Evolutionary conservation across 2,797 vertebrate species (phyloP), one percentile per base, ranked within the genome.

Genomic region (Myiotriccus ornatus): DNA sequence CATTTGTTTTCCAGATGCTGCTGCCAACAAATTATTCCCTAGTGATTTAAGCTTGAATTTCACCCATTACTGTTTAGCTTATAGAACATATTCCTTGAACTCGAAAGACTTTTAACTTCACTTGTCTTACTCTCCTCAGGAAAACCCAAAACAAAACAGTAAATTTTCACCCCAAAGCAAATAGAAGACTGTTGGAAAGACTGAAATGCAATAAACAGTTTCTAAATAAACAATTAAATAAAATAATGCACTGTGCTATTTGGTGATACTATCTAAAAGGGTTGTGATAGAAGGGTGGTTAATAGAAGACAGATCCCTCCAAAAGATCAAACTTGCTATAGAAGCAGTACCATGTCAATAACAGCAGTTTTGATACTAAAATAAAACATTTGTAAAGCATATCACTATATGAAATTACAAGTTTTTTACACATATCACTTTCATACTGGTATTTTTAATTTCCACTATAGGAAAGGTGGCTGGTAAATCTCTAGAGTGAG

Each of bases 61-160:
- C 84, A 94, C 71, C 75, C 74, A 62, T 90, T 91, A 92, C 6
- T 79, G 10, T 90, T 94, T 81, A 80, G 43, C 60, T 94, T 73
- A 67, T 39, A 85, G 43, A 52, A 64, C 47, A 86, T 55, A 84
- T 81, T 94, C 52, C 84, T 89, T 93, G 80, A 95, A 94, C 74
- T 95, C 56, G 55, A 47, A 96, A 92, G 73, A 81, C 60, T 96
- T 96, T 91, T 93, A 95, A 67, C 68, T 89, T 95, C 35, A 84
- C 68, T 81, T 53, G 9, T 39, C 37, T 65, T 27, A 6, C 8
- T 74, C 24, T 53, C 14, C 30, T 91, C 14, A 30, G 44, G 41
- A 96, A 95, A 96, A 79, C 6, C 55, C 25, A 67, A 78, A 88
- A 25, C 13, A 64, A 81, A 67, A 49, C 6, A 62, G 34, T 15